Conservation (phyloP, 2,888 invertebrate species). For the Drosophila sordidula region DNA sequence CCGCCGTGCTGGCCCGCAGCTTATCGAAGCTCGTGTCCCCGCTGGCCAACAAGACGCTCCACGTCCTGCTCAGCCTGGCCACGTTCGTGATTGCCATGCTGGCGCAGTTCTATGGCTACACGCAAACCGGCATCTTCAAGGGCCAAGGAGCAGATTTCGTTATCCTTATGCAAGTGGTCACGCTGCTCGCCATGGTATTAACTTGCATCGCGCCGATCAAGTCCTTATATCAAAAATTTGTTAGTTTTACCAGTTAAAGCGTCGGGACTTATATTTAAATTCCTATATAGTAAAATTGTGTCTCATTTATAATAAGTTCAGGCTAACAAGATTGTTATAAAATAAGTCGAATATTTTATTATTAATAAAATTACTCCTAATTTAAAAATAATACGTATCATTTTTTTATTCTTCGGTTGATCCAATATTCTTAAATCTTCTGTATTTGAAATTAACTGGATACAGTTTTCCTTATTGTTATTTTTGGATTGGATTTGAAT, state of each 20-base stretch:
- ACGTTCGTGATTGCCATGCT: constrained; percentile 77
- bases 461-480: too few species aligned
- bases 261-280: constrained; percentile 7
- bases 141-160: constrained; percentile 65
- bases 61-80: constrained; percentile 73
- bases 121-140: constrained; percentile 68
- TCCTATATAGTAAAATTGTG: background rate
- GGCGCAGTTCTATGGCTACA: constrained; percentile 81
- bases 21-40: constrained; percentile 61
- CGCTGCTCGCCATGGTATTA: constrained; percentile 70
- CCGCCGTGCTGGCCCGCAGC: constrained; percentile 63
- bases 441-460: too few species aligned
- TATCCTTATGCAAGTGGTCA: constrained; percentile 70
- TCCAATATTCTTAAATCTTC: too few species aligned
- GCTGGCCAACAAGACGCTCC: constrained; percentile 78
- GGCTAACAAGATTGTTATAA: background rate
- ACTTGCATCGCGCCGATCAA: constrained; percentile 77
- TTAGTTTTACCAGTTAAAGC: constrained; percentile 40
- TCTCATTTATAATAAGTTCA: background rate
- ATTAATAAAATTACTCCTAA: too few species aligned
- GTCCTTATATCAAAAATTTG: constrained; percentile 68
- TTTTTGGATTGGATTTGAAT: too few species aligned
- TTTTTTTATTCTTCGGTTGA: too few species aligned
- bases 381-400: too few species aligned
- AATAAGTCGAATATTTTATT: too few species aligned